Conservation (phyloP, 1,140 invertebrate species). For the Drosophila pachea region DNA sequence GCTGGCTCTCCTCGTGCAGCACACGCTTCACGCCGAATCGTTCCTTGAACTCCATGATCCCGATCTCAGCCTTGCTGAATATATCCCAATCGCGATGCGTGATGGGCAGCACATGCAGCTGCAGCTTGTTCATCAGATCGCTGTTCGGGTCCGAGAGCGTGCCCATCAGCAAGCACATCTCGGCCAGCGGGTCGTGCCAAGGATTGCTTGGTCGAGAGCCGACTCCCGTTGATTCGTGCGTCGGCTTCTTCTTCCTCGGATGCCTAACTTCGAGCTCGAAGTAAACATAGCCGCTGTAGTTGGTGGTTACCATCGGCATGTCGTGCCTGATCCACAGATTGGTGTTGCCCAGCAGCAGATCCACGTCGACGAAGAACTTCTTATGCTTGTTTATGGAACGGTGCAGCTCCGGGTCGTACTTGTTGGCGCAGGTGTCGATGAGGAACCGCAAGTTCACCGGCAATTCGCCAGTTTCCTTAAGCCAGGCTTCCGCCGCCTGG, state of each 20-base stretch:
- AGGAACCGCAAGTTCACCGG: conserved; percentile 39
- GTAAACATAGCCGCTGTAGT: conserved; percentile 31
- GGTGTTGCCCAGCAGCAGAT: conserved; percentile 28
- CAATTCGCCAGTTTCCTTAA: conserved; percentile 13
- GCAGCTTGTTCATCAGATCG: not conserved
- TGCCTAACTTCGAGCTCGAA: conserved; percentile 27
- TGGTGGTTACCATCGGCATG: conserved; percentile 25
- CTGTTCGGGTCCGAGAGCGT: conserved; percentile 4
- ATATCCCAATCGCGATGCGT: conserved; percentile 42
- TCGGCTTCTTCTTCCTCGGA: not conserved
- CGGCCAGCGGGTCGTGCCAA: conserved; percentile 15
- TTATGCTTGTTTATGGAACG: not conserved
- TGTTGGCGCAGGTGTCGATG: conserved; percentile 22
- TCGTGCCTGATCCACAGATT: conserved; percentile 33
- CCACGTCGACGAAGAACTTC: conserved; percentile 31
- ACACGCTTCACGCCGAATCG: not conserved
- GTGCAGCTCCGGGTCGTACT: not conserved
- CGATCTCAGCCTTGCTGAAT: conserved; percentile 18
- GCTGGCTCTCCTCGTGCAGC: conserved; percentile 13
- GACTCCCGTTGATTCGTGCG: too few relatives aligned
- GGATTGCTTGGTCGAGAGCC: not conserved
- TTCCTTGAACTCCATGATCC: conserved; percentile 24
- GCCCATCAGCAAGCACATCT: conserved; percentile 32
- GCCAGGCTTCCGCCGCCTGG: conserved; percentile 25
- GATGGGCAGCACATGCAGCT: conserved; percentile 25